Percentiles rank a stretch among this genome's conserved stretches.
Conservation (phyloP, 2,113 vertebrate species). For the Tetrao urogallus region DNA sequence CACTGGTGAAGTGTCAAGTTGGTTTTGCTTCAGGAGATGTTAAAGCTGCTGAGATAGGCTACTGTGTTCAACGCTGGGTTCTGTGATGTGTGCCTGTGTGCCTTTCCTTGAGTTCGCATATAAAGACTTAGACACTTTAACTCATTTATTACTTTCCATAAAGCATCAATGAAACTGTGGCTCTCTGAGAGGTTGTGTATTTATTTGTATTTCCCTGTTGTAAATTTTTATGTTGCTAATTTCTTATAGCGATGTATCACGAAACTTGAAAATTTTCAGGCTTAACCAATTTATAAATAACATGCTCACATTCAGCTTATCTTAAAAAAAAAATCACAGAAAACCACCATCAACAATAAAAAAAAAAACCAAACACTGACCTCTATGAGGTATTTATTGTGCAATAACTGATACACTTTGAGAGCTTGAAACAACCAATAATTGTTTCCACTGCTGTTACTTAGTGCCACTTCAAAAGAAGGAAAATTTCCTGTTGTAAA, state of each 20-base stretch:
- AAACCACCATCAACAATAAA: not conserved
- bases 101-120: slow-evolving; percentile 34
- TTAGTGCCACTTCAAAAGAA: slow-evolving; percentile 79
- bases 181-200: slow-evolving; percentile 75
- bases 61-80: slow-evolving; percentile 59
- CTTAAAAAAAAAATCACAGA: slow-evolving; percentile 19
- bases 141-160: slow-evolving; percentile 60
- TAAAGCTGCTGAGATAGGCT: slow-evolving; percentile 77
- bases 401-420: slow-evolving; percentile 87
- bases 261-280: slow-evolving; percentile 80
- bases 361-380: slow-evolving; percentile 80
- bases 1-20: slow-evolving; percentile 46
- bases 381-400: slow-evolving; percentile 90
- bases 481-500: slow-evolving; percentile 69
- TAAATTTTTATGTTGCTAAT: slow-evolving; percentile 63
- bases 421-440: slow-evolving; percentile 86
- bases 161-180: slow-evolving; percentile 61
- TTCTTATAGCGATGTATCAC: slow-evolving; percentile 66
- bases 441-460: slow-evolving; percentile 81
- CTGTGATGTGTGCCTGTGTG: slow-evolving; percentile 43
- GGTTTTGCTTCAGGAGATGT: slow-evolving; percentile 68
- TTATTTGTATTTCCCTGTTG: slow-evolving; percentile 80
- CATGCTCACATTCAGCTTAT: slow-evolving; percentile 61
- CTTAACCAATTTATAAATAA: slow-evolving; percentile 72
- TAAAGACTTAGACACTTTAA: slow-evolving; percentile 74